phyloP scores from a whole-genome alignment of 2,797 vertebrate species.

The Neosalanx taihuensis region DNA sequence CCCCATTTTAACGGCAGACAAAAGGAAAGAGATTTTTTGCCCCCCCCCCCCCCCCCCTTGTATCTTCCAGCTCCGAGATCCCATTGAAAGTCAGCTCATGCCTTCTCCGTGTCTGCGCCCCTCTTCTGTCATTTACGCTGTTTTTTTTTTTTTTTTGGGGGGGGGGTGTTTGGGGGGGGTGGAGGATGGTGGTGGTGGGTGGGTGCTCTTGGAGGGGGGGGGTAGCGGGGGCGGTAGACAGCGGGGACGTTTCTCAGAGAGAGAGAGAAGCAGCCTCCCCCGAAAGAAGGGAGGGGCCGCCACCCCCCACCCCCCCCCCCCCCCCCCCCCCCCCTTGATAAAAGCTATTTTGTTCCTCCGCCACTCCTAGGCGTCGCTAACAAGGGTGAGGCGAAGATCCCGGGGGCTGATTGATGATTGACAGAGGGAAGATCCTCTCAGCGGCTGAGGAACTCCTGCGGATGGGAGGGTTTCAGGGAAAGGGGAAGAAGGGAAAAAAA shows the following conservation, averaged over 20 bases:
- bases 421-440: constrained; percentile 54
- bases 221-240: not conserved
- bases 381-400: constrained; percentile 39
- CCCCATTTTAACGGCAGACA: constrained; percentile 74
- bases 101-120: constrained; percentile 59
- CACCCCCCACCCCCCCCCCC: too few species aligned
- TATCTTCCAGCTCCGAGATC: constrained; percentile 61
- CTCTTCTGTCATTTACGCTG: constrained; percentile 64
- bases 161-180: not conserved
- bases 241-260: not conserved
- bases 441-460: constrained; percentile 21
- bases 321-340: constrained; percentile 57
- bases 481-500: constrained; percentile 2
- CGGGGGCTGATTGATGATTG: constrained; percentile 46
- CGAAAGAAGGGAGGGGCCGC: constrained; percentile 47
- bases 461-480: constrained; percentile 26
- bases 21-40: constrained; percentile 71
- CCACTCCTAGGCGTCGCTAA: constrained; percentile 46
- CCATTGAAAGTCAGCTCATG: constrained; percentile 69
- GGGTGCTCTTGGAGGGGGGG: not conserved
- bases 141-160: constrained; percentile 30
- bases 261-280: too few species aligned
- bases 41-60: too few species aligned
- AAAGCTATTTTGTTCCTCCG: constrained; percentile 41
- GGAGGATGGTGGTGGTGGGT: not conserved